Percentiles rank a stretch among this genome's conserved stretches.
Evolutionary conservation across 2,888 invertebrate genomes (phyloP).

Genomic region (Eilema depressum): DNA sequence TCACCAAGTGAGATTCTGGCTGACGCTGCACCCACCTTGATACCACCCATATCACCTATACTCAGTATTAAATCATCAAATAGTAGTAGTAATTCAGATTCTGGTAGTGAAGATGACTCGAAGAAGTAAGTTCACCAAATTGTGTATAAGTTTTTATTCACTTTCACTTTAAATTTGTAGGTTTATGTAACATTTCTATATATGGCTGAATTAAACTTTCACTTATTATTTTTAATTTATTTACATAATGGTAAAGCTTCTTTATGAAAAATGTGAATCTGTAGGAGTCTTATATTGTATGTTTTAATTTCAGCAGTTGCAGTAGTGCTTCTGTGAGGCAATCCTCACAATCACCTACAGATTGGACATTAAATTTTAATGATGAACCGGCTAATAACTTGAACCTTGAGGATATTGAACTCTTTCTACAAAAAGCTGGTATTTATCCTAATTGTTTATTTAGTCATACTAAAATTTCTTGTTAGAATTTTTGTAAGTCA

Average conservation of each 20-base stretch:
- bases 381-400: slow-evolving; percentile 72
- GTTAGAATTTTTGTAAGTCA: background rate
- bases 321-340: slow-evolving; percentile 67
- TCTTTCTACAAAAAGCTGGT: slow-evolving; percentile 79
- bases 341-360: slow-evolving; percentile 75
- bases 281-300: background rate
- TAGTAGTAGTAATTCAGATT: slow-evolving; percentile 78
- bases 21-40: slow-evolving; percentile 75
- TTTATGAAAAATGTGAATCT: background rate
- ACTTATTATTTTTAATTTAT: slow-evolving; percentile 22
- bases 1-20: slow-evolving; percentile 84
- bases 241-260: background rate
- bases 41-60: slow-evolving; percentile 76
- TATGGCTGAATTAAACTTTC: slow-evolving; percentile 30
- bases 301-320: slow-evolving; percentile 52
- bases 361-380: slow-evolving; percentile 69
- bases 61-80: slow-evolving; percentile 75
- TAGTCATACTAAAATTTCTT: background rate
- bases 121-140: slow-evolving; percentile 68
- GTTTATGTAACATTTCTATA: slow-evolving; percentile 11
- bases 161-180: slow-evolving; percentile 23
- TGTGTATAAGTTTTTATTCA: slow-evolving; percentile 11
- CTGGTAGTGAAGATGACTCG: slow-evolving; percentile 83
- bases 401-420: slow-evolving; percentile 79
- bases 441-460: slow-evolving; percentile 18